Evolutionary conservation across 2,797 vertebrate genomes (phyloP).

Genomic region (Syngnathus acus): DNA sequence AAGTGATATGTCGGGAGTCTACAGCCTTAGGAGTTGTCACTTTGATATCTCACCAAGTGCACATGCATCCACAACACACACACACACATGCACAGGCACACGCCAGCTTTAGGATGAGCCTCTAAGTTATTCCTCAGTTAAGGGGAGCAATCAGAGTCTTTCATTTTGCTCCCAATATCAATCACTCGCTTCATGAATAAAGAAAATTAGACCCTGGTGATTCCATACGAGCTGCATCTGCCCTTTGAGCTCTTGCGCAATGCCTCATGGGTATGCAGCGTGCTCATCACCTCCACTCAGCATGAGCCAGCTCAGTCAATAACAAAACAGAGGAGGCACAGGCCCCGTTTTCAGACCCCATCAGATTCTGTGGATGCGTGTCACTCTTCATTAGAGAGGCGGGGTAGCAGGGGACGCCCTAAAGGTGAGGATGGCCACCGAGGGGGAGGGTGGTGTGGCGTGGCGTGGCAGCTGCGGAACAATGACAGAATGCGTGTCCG

Average conservation of each 20-base stretch:
- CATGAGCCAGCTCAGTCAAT: constrained; percentile 58
- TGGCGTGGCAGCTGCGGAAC: constrained; percentile 69
- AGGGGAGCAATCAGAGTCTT: constrained; percentile 65
- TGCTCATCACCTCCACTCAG: constrained; percentile 50
- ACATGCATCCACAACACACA: constrained; percentile 19
- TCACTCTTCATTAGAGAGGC: constrained; percentile 75
- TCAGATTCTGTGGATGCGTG: constrained; percentile 68
- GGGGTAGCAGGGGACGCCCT: constrained; percentile 57
- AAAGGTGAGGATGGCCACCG: constrained; percentile 63
- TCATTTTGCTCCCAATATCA: constrained; percentile 71
- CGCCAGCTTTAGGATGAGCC: constrained; percentile 23
- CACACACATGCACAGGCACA: constrained; percentile 13
- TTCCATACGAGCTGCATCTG: constrained; percentile 61
- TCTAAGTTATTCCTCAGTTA: constrained; percentile 61
- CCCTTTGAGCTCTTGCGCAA: constrained; percentile 53
- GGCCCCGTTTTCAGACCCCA: constrained; percentile 53
- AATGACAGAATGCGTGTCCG: constrained; percentile 72
- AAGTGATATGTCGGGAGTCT: constrained; percentile 57
- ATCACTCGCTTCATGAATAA: constrained; percentile 72
- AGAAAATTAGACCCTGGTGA: constrained; percentile 67
- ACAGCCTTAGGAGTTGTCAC: constrained; percentile 64
- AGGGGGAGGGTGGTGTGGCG: constrained; percentile 18
- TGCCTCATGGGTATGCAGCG: constrained; percentile 59
- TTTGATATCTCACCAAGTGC: constrained; percentile 63
- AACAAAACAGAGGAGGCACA: constrained; percentile 56